Base-by-base conservation (phyloP, 2,113 vertebrate species). In the Zosterops pallidus region DNA sequence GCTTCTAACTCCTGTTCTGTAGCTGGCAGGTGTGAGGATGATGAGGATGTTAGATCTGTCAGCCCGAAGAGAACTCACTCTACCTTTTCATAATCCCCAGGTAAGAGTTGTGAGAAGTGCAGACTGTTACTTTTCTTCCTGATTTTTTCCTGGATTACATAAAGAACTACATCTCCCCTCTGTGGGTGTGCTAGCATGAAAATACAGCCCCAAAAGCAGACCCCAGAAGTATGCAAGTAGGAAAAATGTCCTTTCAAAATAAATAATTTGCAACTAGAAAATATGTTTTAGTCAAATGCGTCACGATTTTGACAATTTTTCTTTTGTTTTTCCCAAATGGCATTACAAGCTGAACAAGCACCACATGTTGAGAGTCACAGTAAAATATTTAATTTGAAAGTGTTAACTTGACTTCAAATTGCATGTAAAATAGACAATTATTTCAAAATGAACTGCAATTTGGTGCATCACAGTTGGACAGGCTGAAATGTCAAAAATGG, bases 331-430 rank as follows among this genome's bases (percentile, higher is more conserved):
- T 64, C 44, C 22, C 8, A 44, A 83, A 83, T 74, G 33, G 35
- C 11, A 41, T 84, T 91, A 53, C 44, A 93, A 86, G 84, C 4
- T 0, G 3, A 91, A 75, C 29, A 83, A 86, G 22, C 6, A 84
- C 47, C 35, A 37, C 60, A 49, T 78, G 60, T 86, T 78, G 81
- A 84, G 26, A 81, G 25, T 12, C 39, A 46, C 62, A 75, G 47
- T 83, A 91, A 89, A 91, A 56, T 70, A 65, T 13, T 84, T 37
- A 47, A 55, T 83, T 84, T 89, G 28, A 28, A 60, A 94, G 52
- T 75, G 77, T 75, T 77, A 87, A 74, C 82, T 78, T 90, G 21
- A 52, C 83, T 89, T 93, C n/a, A 95, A 70, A 90, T 59, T 39
- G 12, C 19, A 68, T 71, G 35, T 35, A n/a, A 84, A 93, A 91